Conservation (phyloP, 2,888 invertebrate species). For the Malacosoma neustria region DNA sequence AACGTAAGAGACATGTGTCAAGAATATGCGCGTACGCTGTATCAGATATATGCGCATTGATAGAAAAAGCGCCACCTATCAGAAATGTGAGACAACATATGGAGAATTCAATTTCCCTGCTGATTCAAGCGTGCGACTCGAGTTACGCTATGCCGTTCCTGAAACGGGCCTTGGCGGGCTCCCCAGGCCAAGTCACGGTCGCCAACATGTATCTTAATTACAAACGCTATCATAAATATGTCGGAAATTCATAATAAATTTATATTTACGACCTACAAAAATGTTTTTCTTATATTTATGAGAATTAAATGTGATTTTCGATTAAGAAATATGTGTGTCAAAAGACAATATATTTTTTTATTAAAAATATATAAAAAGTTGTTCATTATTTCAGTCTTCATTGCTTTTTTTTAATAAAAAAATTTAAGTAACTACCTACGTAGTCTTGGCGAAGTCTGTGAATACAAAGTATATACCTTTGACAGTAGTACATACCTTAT, state of each 20-base stretch:
- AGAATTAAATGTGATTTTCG: no score
- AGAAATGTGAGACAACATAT: slow-evolving; percentile 50
- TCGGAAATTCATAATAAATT: slow-evolving; percentile 42
- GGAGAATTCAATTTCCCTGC: slow-evolving; percentile 47
- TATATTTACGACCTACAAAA: no score
- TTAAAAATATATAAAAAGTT: no score
- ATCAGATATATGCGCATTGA: slow-evolving; percentile 46
- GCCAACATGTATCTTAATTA: slow-evolving; percentile 56
- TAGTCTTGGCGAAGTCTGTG: no score
- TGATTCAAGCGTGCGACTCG: slow-evolving; percentile 52
- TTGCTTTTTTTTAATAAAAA: no score
- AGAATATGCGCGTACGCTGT: slow-evolving; percentile 57
- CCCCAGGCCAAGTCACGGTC: slow-evolving; percentile 51
- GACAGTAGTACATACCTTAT: no score
- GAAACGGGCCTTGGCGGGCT: slow-evolving; percentile 44
- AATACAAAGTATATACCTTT: no score
- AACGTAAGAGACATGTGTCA: slow-evolving; percentile 55
- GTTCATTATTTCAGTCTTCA: no score
- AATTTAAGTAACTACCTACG: no score
- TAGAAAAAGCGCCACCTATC: slow-evolving; percentile 44
- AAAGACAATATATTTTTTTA: no score
- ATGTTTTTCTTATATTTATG: no score
- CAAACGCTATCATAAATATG: slow-evolving; percentile 66
- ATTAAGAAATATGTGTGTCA: no score
- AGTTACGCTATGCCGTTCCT: slow-evolving; percentile 54